Evolutionary conservation across 2,888 invertebrate genomes (phyloP).

Genomic region (Scaptomyza reducta): DNA sequence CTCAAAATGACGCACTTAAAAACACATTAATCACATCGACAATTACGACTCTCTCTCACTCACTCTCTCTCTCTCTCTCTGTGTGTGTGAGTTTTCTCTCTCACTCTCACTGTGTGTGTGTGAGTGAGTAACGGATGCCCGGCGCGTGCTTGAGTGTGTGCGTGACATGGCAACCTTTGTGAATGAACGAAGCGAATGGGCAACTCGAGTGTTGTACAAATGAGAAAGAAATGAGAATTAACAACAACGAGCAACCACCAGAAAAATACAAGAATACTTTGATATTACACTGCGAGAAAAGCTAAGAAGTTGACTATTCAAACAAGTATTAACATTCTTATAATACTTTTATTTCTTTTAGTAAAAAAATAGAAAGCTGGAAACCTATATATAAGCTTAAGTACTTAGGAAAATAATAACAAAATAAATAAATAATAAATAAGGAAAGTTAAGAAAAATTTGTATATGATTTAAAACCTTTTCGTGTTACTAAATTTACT

Average conservation of each 20-base stretch:
- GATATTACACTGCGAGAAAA: conserved; percentile 30
- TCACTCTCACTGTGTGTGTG: not conserved
- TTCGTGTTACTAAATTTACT: too few relatives aligned
- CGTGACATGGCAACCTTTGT: conserved; percentile 61
- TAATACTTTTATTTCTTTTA: too few relatives aligned
- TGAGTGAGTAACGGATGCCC: conserved; percentile 31
- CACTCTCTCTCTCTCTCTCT: conserved; percentile 15
- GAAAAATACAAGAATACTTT: conserved; percentile 26
- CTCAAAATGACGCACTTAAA: conserved; percentile 80
- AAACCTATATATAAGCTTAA: too few relatives aligned
- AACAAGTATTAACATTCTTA: too few relatives aligned
- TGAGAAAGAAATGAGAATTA: conserved; percentile 50
- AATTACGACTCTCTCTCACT: conserved; percentile 56
- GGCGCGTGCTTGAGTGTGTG: conserved; percentile 71
- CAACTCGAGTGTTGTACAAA: conserved; percentile 53
- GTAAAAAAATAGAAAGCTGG: too few relatives aligned
- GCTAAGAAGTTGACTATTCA: too few relatives aligned
- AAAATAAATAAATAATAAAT: too few relatives aligned
- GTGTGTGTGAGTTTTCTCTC: not conserved
- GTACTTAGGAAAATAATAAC: too few relatives aligned
- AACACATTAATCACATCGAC: conserved; percentile 80
- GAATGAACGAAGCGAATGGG: conserved; percentile 24
- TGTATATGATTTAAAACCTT: too few relatives aligned
- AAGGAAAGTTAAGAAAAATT: too few relatives aligned
- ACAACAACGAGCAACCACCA: conserved; percentile 47